Conservation (phyloP, 2,888 invertebrate genomes). For the Pyralis farinalis region DNA sequence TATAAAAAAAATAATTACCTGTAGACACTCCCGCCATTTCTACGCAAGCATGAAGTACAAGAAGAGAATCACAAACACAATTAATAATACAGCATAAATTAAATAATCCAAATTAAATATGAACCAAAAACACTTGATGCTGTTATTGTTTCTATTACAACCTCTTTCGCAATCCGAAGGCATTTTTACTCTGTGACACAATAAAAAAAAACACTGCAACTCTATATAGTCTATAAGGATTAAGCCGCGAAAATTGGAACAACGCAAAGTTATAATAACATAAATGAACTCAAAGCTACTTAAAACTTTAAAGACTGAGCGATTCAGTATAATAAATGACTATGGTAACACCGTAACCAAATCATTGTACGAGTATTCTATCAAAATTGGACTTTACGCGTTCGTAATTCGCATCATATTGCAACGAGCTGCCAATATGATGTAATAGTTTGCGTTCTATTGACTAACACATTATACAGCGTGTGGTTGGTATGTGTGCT, state of each 20-base stretch:
- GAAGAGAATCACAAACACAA: slow-evolving; percentile 41
- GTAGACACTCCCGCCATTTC: slow-evolving; percentile 9
- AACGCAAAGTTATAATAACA: too few species aligned
- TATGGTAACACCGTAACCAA: too few species aligned
- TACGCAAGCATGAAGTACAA: slow-evolving; percentile 43
- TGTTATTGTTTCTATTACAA: slow-evolving; percentile 17
- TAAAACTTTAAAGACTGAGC: not conserved
- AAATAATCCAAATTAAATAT: slow-evolving; percentile 48
- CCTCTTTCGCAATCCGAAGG: slow-evolving; percentile 12
- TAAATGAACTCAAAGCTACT: not conserved
- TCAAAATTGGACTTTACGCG: not conserved
- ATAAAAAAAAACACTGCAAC: too few species aligned
- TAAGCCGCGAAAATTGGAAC: too few species aligned
- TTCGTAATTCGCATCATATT: not conserved
- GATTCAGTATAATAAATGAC: not conserved
- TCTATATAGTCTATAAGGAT: too few species aligned
- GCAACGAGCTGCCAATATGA: not conserved
- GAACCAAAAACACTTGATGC: slow-evolving; percentile 34
- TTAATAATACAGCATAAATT: slow-evolving; percentile 37
- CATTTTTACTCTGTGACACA: slow-evolving; percentile 9
- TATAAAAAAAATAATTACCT: too few species aligned
- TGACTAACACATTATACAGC: too few species aligned
- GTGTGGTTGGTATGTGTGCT: not conserved
- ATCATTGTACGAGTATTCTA: not conserved
- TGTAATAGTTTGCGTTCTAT: not conserved